phyloP scores from a whole-genome alignment of 2,113 vertebrate species.

The Planiliza haematocheilus region DNA sequence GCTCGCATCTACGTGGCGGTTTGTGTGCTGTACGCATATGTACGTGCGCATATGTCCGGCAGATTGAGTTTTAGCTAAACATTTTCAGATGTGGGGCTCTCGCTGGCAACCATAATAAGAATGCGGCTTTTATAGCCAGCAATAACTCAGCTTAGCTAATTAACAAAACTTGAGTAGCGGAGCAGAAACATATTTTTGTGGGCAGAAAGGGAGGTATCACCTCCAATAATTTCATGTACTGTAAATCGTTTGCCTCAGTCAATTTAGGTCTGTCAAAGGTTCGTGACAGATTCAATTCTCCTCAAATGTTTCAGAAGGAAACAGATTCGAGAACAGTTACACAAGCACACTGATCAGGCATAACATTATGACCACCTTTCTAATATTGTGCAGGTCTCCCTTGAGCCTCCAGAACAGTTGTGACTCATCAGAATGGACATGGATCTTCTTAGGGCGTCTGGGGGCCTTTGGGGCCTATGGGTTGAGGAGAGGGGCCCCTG shows the following conservation, averaged over 20 bases:
- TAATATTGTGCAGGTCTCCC: no score
- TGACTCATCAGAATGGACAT: no score
- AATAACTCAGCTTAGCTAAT: conserved; percentile 45
- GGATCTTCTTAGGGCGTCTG: no score
- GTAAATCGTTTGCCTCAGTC: conserved; percentile 43
- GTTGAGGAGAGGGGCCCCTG: no score
- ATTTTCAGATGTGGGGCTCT: conserved; percentile 61
- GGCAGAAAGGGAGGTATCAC: conserved; percentile 31
- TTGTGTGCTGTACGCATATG: conserved; percentile 21
- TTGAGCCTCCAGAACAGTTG: no score
- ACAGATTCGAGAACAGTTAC: conserved; percentile 2
- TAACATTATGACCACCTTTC: no score
- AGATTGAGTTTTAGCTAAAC: conserved; percentile 65
- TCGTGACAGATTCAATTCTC: conserved; percentile 8
- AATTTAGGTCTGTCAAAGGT: conserved; percentile 38
- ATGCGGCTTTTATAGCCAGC: conserved; percentile 51
- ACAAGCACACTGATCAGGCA: not conserved
- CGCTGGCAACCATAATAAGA: conserved; percentile 52
- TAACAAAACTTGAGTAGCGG: conserved; percentile 33
- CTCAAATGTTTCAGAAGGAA: not conserved
- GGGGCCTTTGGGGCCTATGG: no score
- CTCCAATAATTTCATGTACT: conserved; percentile 32
- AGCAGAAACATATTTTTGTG: conserved; percentile 18
- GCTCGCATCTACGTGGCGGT: conserved; percentile 12
- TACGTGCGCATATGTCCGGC: conserved; percentile 48